Evolutionary conservation across 2,797 vertebrate species (phyloP).

Genomic region (Sebastes oblongus): DNA sequence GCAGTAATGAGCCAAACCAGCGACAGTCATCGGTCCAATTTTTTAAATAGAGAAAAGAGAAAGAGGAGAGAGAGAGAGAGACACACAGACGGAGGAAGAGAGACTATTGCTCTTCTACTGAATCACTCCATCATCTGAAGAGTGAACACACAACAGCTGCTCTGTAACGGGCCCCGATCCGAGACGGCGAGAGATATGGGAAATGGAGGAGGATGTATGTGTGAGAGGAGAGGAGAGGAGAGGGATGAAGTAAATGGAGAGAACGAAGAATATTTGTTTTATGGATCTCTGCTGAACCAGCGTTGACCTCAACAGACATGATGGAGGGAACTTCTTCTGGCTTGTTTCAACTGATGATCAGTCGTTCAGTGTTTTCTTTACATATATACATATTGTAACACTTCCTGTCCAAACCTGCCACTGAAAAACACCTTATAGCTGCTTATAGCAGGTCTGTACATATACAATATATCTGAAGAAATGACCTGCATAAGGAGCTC

Average conservation of each 20-base stretch:
- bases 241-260: conserved; percentile 1
- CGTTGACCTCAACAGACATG: not conserved
- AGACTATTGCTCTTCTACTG: conserved; percentile 50
- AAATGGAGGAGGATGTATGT: conserved; percentile 15
- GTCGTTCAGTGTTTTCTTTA: not conserved
- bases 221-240: not conserved
- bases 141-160: conserved; percentile 43
- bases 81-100: conserved; percentile 41
- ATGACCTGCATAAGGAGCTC: not conserved
- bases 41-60: not conserved
- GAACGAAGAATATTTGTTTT: conserved; percentile 6
- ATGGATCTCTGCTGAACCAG: not conserved
- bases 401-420: not conserved
- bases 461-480: not conserved
- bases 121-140: conserved; percentile 62
- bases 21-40: conserved; percentile 6
- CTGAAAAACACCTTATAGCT: not conserved
- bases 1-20: conserved; percentile 9
- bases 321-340: not conserved
- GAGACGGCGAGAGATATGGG: conserved; percentile 17
- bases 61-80: not conserved
- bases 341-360: not conserved
- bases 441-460: not conserved
- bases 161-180: conserved; percentile 21
- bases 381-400: not conserved